phyloP scores from a whole-genome alignment of 2,113 vertebrate genomes.

The Echinops telfairi region DNA sequence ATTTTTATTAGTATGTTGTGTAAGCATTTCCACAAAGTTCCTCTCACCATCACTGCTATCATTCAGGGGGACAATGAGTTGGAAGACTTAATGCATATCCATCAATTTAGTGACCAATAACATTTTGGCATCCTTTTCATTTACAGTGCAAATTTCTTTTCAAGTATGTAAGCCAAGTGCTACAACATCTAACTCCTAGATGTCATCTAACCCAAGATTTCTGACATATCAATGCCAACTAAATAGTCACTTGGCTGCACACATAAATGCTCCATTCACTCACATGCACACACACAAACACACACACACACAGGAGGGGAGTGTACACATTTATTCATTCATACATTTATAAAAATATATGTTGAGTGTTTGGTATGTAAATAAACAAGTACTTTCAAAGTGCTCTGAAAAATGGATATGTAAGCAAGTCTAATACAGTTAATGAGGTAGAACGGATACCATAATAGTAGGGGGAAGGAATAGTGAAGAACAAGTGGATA shows the following conservation, averaged over 20 bases:
- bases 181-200: slow-evolving; percentile 23
- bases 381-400: neutral
- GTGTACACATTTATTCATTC: neutral
- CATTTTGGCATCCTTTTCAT: slow-evolving; percentile 13
- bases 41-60: neutral
- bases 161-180: neutral
- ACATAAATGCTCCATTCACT: too few relatives aligned
- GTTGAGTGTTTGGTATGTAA: neutral
- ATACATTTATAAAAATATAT: slow-evolving; percentile 19
- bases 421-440: too few relatives aligned
- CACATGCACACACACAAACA: too few relatives aligned
- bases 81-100: neutral
- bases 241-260: neutral
- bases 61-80: neutral
- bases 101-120: neutral
- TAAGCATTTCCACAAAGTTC: neutral
- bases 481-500: too few relatives aligned
- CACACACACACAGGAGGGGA: neutral
- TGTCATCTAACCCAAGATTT: neutral
- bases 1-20: neutral
- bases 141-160: neutral
- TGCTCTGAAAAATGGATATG: neutral
- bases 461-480: too few relatives aligned
- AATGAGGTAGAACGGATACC: too few relatives aligned
- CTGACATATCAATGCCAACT: slow-evolving; percentile 40